These are phyloP conservation scores for Podocnemis expansa DNA, from an alignment of 2,113 vertebrate species.

Conservation along the genomic window DNA sequence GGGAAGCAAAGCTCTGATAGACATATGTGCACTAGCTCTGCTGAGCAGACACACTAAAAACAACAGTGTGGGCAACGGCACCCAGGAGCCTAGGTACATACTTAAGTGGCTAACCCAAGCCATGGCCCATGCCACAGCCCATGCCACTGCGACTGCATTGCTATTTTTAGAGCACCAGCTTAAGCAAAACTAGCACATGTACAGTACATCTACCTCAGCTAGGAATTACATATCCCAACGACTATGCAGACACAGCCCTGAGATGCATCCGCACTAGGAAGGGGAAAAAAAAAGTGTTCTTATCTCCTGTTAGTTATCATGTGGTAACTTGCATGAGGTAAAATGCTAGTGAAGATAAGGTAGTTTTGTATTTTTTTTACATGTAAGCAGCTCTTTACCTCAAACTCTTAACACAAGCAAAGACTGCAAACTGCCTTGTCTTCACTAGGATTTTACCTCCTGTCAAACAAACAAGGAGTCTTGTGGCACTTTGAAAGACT, in stretches of 20 bases:
- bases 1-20: background rate
- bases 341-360: background rate
- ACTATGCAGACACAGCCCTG: background rate
- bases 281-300: background rate
- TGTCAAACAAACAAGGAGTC: too few relatives aligned
- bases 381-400: background rate
- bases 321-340: background rate
- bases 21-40: background rate
- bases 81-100: background rate
- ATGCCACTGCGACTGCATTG: background rate
- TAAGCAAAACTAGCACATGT: background rate
- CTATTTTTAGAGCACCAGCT: background rate
- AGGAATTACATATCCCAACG: background rate
- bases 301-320: background rate
- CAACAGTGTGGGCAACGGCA: background rate
- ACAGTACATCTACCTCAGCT: background rate
- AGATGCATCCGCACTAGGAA: background rate
- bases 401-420: background rate
- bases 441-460: background rate
- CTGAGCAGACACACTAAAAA: background rate
- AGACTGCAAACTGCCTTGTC: background rate
- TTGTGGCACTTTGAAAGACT: too few relatives aligned
- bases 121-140: background rate
- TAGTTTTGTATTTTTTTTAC: background rate
- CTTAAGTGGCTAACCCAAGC: background rate